Evolutionary conservation across 64 coral and sea anemone species (phyloP).

Genomic region (Exaiptasia diaphana): DNA sequence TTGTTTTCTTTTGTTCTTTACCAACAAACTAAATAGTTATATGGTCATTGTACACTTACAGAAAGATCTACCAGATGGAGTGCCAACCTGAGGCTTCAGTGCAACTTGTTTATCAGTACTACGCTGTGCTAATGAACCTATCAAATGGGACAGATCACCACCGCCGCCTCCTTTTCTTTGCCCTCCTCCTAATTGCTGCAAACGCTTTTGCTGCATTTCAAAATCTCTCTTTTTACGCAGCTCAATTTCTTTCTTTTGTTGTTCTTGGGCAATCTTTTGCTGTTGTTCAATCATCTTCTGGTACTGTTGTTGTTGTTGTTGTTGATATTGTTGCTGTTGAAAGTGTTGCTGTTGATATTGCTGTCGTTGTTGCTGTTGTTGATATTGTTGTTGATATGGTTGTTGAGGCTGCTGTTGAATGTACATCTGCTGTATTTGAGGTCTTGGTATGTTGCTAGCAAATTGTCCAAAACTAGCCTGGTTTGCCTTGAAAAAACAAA

Average conservation of each 20-base stretch:
- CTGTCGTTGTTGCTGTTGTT: too few relatives aligned
- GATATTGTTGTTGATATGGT: too few relatives aligned
- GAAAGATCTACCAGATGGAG: background rate
- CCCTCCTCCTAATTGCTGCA: conserved; percentile 22
- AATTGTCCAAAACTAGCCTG: background rate
- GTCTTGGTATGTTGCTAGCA: background rate
- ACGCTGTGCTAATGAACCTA: background rate
- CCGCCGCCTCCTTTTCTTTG: background rate
- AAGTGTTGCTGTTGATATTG: conserved; percentile 49
- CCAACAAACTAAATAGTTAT: background rate
- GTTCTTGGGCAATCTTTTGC: conserved; percentile 32
- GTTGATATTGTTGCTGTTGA: conserved; percentile 39
- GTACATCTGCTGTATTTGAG: background rate
- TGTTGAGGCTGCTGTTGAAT: too few relatives aligned
- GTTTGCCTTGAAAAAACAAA: background rate
- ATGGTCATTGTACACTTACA: background rate
- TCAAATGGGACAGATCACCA: conserved; percentile 4
- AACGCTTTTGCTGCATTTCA: conserved; percentile 34
- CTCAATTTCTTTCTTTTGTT: conserved; percentile 33
- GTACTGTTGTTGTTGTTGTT: conserved; percentile 53
- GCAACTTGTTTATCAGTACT: background rate
- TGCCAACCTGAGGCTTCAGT: background rate
- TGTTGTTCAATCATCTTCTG: conserved; percentile 55
- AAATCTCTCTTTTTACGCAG: conserved; percentile 39
- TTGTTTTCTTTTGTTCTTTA: background rate